phyloP scores from a whole-genome alignment of 23 tunicate species.

The Phallusia fumigata region DNA sequence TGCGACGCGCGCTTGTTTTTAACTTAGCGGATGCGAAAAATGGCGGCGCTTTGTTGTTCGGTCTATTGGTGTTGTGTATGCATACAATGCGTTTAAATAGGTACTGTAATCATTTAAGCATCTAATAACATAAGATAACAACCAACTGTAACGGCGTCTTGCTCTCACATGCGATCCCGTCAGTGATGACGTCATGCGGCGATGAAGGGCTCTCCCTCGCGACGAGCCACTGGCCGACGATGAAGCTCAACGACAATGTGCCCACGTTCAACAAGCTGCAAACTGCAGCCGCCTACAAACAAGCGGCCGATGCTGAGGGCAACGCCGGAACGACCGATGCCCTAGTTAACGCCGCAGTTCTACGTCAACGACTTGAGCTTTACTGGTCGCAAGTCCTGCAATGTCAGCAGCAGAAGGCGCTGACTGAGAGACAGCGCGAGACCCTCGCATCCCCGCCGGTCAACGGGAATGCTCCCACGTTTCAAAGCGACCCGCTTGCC shows the following conservation, averaged over 20 bases:
- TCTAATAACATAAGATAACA: too few species aligned
- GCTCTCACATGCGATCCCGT: slow-evolving; percentile 4
- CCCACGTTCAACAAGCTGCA: not conserved
- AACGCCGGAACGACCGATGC: not conserved
- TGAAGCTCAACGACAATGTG: not conserved
- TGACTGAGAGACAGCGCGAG: not conserved
- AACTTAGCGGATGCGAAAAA: not conserved
- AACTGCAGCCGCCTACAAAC: not conserved
- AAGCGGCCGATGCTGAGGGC: not conserved
- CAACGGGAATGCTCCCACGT: not conserved
- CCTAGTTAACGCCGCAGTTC: not conserved
- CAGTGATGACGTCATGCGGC: slow-evolving; percentile 68
- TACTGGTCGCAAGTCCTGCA: slow-evolving; percentile 34
- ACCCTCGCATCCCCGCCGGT: not conserved
- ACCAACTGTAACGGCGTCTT: not conserved
- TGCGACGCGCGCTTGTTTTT: too few species aligned
- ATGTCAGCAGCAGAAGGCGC: slow-evolving; percentile 32
- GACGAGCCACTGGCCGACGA: not conserved
- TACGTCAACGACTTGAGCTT: slow-evolving; percentile 24
- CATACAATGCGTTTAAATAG: too few species aligned
- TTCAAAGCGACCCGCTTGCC: not conserved
- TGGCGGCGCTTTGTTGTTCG: not conserved
- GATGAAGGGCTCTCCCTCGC: slow-evolving; percentile 25
- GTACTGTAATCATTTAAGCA: too few species aligned
- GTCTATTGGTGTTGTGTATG: too few species aligned